Evolutionary conservation across 2,888 invertebrate species (phyloP).

Genomic region (Schrankia costaestrigalis): DNA sequence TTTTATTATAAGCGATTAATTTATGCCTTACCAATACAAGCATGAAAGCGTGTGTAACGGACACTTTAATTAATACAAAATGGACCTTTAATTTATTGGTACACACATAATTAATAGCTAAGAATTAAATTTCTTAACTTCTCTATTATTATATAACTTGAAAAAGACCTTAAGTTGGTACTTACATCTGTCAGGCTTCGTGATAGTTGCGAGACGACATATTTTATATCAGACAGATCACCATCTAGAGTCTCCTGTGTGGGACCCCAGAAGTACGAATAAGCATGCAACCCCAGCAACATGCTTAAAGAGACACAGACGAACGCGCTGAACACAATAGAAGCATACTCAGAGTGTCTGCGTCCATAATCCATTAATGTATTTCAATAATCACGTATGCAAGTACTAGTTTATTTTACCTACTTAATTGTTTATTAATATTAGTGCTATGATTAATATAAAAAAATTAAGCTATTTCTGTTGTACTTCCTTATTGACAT

Average conservation of each 20-base stretch:
- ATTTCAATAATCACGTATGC: background rate
- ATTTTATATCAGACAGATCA: conserved; percentile 61
- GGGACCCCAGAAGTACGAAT: conserved; percentile 53
- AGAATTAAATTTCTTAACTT: background rate
- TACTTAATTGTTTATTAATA: too few relatives aligned
- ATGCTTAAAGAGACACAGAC: conserved; percentile 53
- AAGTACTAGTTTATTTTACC: background rate
- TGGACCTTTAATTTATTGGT: too few relatives aligned
- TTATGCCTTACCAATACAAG: too few relatives aligned
- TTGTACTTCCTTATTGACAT: too few relatives aligned
- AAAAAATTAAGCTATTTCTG: too few relatives aligned
- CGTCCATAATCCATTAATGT: conserved; percentile 44
- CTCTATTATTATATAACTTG: background rate
- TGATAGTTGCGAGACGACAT: conserved; percentile 63
- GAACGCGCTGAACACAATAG: conserved; percentile 54
- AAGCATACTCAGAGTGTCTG: conserved; percentile 37
- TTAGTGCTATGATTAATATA: too few relatives aligned
- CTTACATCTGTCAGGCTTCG: conserved; percentile 60
- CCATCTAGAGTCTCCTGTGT: conserved; percentile 47
- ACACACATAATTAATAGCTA: too few relatives aligned
- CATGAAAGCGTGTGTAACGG: too few relatives aligned
- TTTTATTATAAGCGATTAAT: too few relatives aligned
- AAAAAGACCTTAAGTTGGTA: background rate
- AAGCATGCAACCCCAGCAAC: conserved; percentile 60
- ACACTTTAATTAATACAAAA: too few relatives aligned